Evolutionary conservation across 2,888 invertebrate species (phyloP).

Genomic region (Acronicta psi): DNA sequence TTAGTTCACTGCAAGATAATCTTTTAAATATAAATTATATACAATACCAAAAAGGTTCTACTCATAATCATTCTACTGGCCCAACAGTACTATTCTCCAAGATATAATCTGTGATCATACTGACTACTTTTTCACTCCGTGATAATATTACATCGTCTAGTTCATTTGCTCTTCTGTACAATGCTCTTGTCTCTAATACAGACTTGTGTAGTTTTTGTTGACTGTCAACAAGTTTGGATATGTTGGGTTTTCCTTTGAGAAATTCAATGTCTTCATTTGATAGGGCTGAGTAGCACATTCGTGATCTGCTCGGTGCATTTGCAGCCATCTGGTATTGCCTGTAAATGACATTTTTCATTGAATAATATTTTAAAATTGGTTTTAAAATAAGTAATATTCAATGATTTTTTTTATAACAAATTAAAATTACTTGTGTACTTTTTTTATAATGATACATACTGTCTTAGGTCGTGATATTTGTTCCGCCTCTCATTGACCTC

Average conservation of each 20-base stretch:
- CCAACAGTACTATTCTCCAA: conserved; percentile 79
- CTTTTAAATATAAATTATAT: conserved; percentile 39
- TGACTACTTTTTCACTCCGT: conserved; percentile 70
- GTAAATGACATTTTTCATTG: conserved; percentile 61
- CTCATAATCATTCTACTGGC: conserved; percentile 47
- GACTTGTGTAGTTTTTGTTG: conserved; percentile 76
- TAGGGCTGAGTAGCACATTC: conserved; percentile 75
- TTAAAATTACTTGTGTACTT: too few species aligned
- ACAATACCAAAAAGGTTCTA: conserved; percentile 28
- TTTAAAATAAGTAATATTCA: too few species aligned
- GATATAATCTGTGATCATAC: conserved; percentile 75
- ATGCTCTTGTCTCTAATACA: conserved; percentile 67
- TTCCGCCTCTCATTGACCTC: conserved; percentile 77
- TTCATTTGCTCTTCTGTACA: conserved; percentile 68
- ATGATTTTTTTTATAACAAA: too few species aligned
- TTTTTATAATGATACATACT: conserved; percentile 70
- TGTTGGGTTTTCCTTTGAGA: conserved; percentile 77
- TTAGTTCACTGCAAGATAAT: not conserved
- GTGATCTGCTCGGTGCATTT: conserved; percentile 71
- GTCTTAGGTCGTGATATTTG: conserved; percentile 79
- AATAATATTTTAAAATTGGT: too few species aligned
- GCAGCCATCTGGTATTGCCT: conserved; percentile 78
- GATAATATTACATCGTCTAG: conserved; percentile 74
- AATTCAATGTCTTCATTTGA: conserved; percentile 83
- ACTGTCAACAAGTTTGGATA: conserved; percentile 75